Percentiles rank a stretch among this genome's conserved stretches.
Conservation (phyloP, 2,888 invertebrate genomes). For the Dinocampus coccinellae region DNA sequence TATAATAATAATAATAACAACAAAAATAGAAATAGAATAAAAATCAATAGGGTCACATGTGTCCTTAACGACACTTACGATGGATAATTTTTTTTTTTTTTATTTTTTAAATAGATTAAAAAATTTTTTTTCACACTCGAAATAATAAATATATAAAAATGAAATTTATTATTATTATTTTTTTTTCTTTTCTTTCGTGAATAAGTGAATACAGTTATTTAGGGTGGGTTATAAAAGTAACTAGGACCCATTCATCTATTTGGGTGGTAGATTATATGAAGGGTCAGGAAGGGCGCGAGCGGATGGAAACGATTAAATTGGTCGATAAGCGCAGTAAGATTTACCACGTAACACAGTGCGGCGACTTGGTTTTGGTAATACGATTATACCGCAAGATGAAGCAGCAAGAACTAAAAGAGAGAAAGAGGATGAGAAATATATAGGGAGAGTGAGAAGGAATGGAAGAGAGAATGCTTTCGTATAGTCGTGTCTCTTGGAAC, state of each 20-base stretch:
- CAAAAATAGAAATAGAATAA: not conserved
- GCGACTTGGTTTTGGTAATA: constrained; percentile 7
- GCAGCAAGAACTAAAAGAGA: not conserved
- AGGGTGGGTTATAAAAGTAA: constrained; percentile 12
- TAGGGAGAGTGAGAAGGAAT: too few relatives aligned
- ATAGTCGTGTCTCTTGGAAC: constrained; percentile 18
- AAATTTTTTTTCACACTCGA: not conserved
- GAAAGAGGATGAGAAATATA: too few relatives aligned
- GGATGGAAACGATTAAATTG: constrained; percentile 30
- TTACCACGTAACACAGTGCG: constrained; percentile 27
- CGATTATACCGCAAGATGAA: constrained; percentile 21
- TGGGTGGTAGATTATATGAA: not conserved
- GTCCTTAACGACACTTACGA: not conserved
- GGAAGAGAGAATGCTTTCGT: too few relatives aligned
- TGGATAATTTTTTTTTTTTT: not conserved
- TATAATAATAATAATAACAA: too few relatives aligned
- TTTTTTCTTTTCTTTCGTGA: not conserved
- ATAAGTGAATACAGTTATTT: not conserved
- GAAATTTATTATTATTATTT: not conserved
- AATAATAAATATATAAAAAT: not conserved
- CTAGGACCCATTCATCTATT: constrained; percentile 24
- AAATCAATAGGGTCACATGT: not conserved
- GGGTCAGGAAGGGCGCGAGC: not conserved
- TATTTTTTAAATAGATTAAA: not conserved
- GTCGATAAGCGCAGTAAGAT: constrained; percentile 32